Evolutionary conservation across 2,888 invertebrate genomes (phyloP).

Genomic region (Fissipunctia ypsillon): DNA sequence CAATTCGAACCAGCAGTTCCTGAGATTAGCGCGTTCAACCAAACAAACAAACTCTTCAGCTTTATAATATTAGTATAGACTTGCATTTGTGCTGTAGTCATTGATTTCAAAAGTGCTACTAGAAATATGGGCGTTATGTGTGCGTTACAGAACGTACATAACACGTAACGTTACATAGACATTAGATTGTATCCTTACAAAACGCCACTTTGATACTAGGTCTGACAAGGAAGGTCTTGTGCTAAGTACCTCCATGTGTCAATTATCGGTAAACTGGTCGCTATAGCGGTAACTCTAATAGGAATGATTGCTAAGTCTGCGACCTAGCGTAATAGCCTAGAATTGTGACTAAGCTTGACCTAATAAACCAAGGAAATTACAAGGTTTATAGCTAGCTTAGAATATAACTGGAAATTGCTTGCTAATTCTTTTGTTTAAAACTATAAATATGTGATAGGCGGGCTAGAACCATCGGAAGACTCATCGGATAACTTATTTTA

Average conservation of each 20-base stretch:
- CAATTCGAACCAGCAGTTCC: no score
- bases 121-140: no score
- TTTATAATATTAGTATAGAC: no score
- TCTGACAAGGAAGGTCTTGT: slow-evolving; percentile 43
- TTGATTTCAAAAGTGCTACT: not conserved
- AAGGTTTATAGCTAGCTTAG: slow-evolving; percentile 17
- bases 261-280: slow-evolving; percentile 28
- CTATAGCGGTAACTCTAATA: slow-evolving; percentile 7
- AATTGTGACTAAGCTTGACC: slow-evolving; percentile 59
- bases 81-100: not conserved
- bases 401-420: slow-evolving; percentile 13
- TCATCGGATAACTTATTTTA: slow-evolving; percentile 13
- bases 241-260: slow-evolving; percentile 34
- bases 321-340: slow-evolving; percentile 56
- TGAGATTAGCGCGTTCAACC: no score
- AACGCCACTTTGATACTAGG: not conserved
- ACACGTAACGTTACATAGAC: not conserved
- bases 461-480: slow-evolving; percentile 1
- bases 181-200: slow-evolving; percentile 2
- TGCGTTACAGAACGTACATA: no score
- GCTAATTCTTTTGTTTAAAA: not conserved
- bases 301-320: slow-evolving; percentile 40
- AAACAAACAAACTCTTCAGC: no score
- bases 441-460: not conserved
- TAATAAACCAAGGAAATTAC: slow-evolving; percentile 50